Base-by-base conservation (phyloP, 2,797 vertebrate genomes). In the Enteromius paludinosus region DNA sequence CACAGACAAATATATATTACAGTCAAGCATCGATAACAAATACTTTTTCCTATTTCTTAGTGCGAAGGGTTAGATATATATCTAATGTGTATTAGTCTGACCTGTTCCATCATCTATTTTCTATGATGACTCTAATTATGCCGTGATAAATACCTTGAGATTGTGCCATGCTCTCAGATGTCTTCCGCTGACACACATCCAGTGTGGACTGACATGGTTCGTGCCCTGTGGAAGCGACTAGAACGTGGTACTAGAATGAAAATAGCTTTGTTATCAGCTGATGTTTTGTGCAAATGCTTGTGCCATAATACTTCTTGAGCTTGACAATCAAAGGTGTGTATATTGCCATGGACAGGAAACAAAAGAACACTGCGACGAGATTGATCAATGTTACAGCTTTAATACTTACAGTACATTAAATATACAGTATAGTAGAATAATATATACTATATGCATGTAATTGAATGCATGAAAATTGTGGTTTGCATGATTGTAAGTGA, bases 211-310 rank as follows among this genome's bases (percentile, higher is more conserved):
- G 52, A 47, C 88, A 84, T 47, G 78, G 86, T 86, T 83, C 10
- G 73, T 83, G 73, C 47, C 84, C 59, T 0, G 4, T 77, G 85
- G 91, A 91, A 91, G 92, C 83, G 35, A 89, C 84, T 89, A 92
- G 90, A 90, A 91, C 87, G 88, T 86, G 90, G 89, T 91, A 92
- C 93, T 88, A 83, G 85, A 83, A 70, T 83, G 79, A 88, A 89
- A 90, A 83, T 85, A 86, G 83, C 75, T 84, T 83, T 86, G 86
- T 88, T 83, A 90, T 88, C 71, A 52, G 86, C 62, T 74, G 75
- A 33, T 86, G 83, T 59, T 73, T 41, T 2, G 0, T 74, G 80
- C 89, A 91, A 88, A 90, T 92, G 91, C 9, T 43, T 74, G 52
- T 38, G 56, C 78, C 72, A 33, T 18, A 43, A 6, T 2, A 33